Percentiles rank a stretch among this genome's conserved stretches.
Evolutionary conservation across 2,888 invertebrate species (phyloP).

Genomic region (Saturnia japonica): DNA sequence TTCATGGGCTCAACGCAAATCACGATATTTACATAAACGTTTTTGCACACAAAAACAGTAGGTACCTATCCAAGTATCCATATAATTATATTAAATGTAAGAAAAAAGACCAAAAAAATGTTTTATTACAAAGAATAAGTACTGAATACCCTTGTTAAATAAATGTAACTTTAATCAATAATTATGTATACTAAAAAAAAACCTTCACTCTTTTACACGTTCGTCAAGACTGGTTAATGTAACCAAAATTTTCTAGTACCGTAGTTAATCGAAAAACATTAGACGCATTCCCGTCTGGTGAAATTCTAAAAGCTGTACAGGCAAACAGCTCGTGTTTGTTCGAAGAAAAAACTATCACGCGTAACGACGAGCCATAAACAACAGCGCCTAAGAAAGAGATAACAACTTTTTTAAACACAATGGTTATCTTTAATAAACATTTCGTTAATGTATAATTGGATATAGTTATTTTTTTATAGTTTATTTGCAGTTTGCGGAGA

Average conservation of each 20-base stretch:
- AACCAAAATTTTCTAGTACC: not conserved
- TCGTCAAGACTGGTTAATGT: not conserved
- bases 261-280: not conserved
- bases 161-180: too few species aligned
- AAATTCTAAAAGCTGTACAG: not conserved
- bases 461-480: not conserved
- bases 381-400: slow-evolving; percentile 82
- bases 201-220: not conserved
- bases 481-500: not conserved
- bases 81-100: too few species aligned
- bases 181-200: too few species aligned
- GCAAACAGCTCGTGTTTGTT: not conserved
- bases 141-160: too few species aligned
- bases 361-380: slow-evolving; percentile 65
- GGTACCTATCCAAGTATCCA: too few species aligned
- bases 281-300: not conserved
- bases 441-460: slow-evolving; percentile 22
- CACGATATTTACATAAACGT: too few species aligned
- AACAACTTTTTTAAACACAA: slow-evolving; percentile 76
- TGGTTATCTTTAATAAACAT: slow-evolving; percentile 42
- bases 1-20: too few species aligned
- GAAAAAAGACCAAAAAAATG: too few species aligned
- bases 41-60: too few species aligned
- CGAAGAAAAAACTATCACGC: slow-evolving; percentile 42
- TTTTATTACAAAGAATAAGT: too few species aligned